Conservation (phyloP, 2,113 vertebrate species). For the Macaca mulatta region DNA sequence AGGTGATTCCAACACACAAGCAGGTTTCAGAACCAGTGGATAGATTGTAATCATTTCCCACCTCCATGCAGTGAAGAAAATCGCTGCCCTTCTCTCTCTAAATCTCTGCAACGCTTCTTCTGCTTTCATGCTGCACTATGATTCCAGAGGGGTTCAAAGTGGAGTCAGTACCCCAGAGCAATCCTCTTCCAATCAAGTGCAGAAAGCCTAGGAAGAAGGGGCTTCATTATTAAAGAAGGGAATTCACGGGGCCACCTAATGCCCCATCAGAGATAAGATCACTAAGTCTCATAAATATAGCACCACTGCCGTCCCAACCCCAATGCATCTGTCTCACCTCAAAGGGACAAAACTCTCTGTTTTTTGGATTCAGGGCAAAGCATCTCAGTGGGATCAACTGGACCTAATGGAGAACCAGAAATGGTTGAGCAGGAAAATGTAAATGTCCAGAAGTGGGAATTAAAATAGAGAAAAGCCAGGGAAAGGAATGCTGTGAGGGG, state of each 20-base stretch:
- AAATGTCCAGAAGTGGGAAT: background rate
- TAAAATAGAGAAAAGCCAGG: background rate
- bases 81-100: background rate
- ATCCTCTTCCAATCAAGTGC: background rate
- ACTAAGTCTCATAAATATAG: background rate
- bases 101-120: background rate
- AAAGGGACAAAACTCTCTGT: background rate
- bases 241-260: background rate
- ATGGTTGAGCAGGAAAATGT: background rate
- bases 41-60: background rate
- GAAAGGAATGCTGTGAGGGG: too few species aligned
- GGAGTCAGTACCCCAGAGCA: background rate
- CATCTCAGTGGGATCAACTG: background rate
- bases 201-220: background rate
- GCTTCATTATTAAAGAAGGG: background rate
- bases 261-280: background rate
- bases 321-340: background rate
- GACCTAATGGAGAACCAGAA: background rate
- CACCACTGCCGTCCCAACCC: background rate
- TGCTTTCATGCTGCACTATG: background rate
- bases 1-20: background rate
- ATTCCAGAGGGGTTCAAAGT: background rate
- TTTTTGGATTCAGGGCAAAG: background rate
- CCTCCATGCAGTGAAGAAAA: background rate
- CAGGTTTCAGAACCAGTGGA: background rate